These are phyloP conservation scores for Seriola rivoliana DNA, from an alignment of 2,113 vertebrate genomes.

Conservation along the genomic window DNA sequence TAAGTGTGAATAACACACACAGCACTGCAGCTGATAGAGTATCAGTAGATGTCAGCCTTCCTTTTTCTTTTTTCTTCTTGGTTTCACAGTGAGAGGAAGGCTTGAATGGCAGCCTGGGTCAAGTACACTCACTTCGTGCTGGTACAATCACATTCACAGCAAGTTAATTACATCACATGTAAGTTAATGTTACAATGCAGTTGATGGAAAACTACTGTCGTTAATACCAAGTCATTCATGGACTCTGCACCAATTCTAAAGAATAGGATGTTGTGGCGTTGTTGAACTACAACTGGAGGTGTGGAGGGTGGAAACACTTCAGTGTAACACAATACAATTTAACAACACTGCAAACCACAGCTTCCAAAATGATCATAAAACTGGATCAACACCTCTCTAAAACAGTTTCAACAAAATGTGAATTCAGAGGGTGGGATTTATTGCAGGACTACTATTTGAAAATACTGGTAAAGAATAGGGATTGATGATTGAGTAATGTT, in stretches of 20 bases:
- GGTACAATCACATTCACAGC: not conserved
- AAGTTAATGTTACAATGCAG: not conserved
- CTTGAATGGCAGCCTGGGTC: not conserved
- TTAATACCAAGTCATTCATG: not conserved
- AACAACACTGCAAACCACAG: no score
- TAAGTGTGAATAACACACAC: conserved; percentile 31
- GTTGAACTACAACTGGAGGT: no score
- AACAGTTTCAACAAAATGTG: no score
- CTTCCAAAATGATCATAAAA: no score
- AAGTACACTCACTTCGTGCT: not conserved
- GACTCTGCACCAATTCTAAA: not conserved
- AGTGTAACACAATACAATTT: no score
- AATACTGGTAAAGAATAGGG: no score
- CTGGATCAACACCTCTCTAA: no score
- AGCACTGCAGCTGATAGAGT: conserved; percentile 56
- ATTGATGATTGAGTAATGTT: no score
- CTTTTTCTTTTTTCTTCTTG: conserved; percentile 21
- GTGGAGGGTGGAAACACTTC: no score
- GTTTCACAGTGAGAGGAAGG: conserved; percentile 12
- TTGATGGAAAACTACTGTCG: not conserved
- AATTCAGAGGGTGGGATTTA: no score
- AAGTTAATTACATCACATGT: not conserved
- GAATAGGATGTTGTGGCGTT: not conserved
- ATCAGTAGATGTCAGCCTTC: conserved; percentile 58
- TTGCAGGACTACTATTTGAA: no score